Evolutionary conservation across 2,797 vertebrate genomes (phyloP).

Genomic region (Capromys pilorides): DNA sequence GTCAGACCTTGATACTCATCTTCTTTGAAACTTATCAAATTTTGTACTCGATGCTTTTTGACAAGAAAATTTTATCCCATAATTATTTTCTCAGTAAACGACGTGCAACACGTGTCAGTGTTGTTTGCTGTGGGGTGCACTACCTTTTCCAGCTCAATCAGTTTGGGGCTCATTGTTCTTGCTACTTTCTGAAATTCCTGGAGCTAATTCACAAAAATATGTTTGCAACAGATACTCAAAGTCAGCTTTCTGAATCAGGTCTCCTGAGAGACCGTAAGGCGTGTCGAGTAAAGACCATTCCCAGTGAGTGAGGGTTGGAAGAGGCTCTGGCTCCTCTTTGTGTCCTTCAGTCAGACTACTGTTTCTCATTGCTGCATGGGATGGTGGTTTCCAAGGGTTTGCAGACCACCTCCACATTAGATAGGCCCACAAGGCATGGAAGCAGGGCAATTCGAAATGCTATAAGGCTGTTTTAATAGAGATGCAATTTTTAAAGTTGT

Average conservation of each 20-base stretch:
- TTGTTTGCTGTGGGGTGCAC: not conserved
- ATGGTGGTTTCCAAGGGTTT: not conserved
- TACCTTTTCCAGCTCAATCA: not conserved
- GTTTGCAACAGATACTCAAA: not conserved
- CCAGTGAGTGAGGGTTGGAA: not conserved
- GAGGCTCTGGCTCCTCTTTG: not conserved
- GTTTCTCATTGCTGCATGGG: not conserved
- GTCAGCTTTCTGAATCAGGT: not conserved
- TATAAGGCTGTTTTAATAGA: not conserved
- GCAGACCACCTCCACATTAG: not conserved
- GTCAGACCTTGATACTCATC: not conserved
- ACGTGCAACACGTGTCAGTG: not conserved
- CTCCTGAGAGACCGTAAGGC: not conserved
- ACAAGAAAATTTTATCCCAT: not conserved
- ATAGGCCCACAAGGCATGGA: not conserved
- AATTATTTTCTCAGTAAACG: not conserved
- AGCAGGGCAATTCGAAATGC: not conserved
- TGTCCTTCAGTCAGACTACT: not conserved
- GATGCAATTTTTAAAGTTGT: not conserved
- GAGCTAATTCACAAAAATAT: not conserved
- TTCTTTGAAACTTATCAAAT: not conserved
- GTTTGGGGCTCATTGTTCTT: not conserved
- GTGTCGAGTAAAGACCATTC: not conserved
- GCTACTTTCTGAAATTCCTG: not conserved
- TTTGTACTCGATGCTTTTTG: not conserved